These are phyloP conservation scores for Torymus texanus DNA, from an alignment of 2,888 invertebrate species.

Conservation along the genomic window DNA sequence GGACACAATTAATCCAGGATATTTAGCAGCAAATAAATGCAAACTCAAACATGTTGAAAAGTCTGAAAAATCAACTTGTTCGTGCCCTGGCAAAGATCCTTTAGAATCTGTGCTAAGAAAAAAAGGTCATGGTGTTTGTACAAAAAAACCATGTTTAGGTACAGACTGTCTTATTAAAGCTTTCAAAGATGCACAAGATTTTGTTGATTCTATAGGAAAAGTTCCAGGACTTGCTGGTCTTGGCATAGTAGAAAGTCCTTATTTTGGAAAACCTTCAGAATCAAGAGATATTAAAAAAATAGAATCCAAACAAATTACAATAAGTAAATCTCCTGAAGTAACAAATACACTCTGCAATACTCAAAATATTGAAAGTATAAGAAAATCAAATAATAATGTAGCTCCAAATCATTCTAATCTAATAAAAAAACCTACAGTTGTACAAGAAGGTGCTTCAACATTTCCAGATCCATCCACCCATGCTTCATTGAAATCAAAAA, in stretches of 20 bases:
- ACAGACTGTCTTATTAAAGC: conserved; percentile 66
- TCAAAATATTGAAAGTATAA: conserved; percentile 32
- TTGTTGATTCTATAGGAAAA: conserved; percentile 68
- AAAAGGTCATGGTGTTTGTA: conserved; percentile 53
- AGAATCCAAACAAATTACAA: conserved; percentile 25
- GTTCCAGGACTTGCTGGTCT: conserved; percentile 67
- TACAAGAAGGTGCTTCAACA: conserved; percentile 62
- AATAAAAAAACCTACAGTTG: conserved; percentile 62
- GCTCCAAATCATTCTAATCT: conserved; percentile 47
- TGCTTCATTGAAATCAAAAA: conserved; percentile 47
- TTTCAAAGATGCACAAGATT: conserved; percentile 68
- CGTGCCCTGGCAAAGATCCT: conserved; percentile 58
- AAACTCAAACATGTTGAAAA: conserved; percentile 12
- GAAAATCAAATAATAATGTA: background rate
- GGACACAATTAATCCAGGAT: conserved; percentile 29
- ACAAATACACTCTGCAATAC: background rate
- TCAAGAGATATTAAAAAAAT: conserved; percentile 37
- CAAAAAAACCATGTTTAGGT: conserved; percentile 63
- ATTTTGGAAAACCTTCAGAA: conserved; percentile 60
- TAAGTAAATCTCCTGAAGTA: conserved; percentile 30
- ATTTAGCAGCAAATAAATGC: conserved; percentile 45
- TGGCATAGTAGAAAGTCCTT: conserved; percentile 69
- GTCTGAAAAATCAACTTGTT: conserved; percentile 46
- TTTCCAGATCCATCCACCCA: conserved; percentile 57
- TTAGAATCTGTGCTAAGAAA: conserved; percentile 38